Evolutionary conservation across 2,113 vertebrate species (phyloP), one percentile per base, ranked within the genome.

Genomic region (Trogon melanurus): DNA sequence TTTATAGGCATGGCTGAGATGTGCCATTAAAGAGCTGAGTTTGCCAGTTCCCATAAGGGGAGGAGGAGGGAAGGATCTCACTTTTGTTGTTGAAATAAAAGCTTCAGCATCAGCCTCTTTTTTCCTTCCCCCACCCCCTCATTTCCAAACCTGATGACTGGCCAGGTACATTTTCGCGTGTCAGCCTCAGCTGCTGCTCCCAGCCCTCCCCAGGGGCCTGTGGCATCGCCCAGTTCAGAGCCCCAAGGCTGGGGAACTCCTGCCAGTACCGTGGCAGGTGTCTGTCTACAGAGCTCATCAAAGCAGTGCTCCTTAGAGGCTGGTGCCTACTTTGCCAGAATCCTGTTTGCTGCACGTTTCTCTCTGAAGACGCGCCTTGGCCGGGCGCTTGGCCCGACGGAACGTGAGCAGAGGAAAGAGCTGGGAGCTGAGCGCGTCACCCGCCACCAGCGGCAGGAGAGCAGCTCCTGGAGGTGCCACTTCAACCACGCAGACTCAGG

Each of bases 1-100:
- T 99, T 98, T 99, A 99, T 98, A 98, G 98, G 97, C 97, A 92
- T 93, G 93, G 88, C 95, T 86, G 70, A 93, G 81, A 87, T 85
- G 80, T 88, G 67, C 75, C 90, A 88, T 89, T 96, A 78, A 87
- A 94, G 96, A 97, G 96, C 89, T 96, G 93, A 96, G 92, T 95
- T 93, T 95, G 86, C 94, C 96, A 87, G 92, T 96, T 96, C 96
- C 86, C 94, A 79, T 92, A 79, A 70, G 80, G 79, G 79, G 83
- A 62, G 50, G 54, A 85, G 57, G 26, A 79, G 41, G 53, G 48
- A 88, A 75, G 50, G 80, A 45, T 65, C 61, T 92, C 54, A 21
- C 50, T 89, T 92, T 26, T 93, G 91, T 36, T 32, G 48, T 36
- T 56, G 61, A 91, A 88, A 62, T 83, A 66, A 93, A 93, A 93